A percentile compares a stretch with the other conserved stretches of the same genome.
Conservation (phyloP, 2,888 invertebrate genomes). For the Amphipoea lucens region DNA sequence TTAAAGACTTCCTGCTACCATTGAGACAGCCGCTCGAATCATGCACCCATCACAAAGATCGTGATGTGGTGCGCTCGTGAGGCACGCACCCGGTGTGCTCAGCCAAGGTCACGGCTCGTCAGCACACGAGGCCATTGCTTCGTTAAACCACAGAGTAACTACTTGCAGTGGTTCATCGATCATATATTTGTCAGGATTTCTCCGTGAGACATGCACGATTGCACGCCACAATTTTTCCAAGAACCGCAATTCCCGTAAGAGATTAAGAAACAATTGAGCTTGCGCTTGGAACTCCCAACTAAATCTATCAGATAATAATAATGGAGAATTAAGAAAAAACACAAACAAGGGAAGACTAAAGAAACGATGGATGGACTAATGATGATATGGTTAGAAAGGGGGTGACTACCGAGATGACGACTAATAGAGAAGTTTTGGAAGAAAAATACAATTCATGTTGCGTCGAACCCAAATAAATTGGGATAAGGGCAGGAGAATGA, state of each 20-base stretch:
- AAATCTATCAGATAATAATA: not conserved
- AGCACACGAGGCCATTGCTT: conserved; percentile 69
- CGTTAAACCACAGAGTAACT: conserved; percentile 31
- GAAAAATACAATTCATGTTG: not conserved
- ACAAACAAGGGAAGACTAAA: not conserved
- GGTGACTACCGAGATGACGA: not conserved
- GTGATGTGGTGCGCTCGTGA: conserved; percentile 71
- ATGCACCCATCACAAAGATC: conserved; percentile 61
- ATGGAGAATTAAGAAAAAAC: not conserved
- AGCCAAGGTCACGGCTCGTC: conserved; percentile 74
- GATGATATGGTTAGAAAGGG: not conserved
- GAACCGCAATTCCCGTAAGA: not conserved
- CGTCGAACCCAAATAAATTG: not conserved
- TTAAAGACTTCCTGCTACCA: conserved; percentile 58
- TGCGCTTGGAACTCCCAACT: not conserved
- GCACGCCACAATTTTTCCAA: not conserved
- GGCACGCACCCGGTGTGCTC: conserved; percentile 68
- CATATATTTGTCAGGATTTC: conserved; percentile 7
- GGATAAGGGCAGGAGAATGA: not conserved
- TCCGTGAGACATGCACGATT: not conserved
- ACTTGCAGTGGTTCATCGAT: conserved; percentile 10
- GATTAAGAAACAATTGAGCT: not conserved
- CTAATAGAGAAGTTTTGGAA: not conserved
- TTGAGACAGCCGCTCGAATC: conserved; percentile 29
- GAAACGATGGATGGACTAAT: not conserved